Evolutionary conservation across 2,797 vertebrate genomes (phyloP).

Genomic region (Sardinella longiceps): DNA sequence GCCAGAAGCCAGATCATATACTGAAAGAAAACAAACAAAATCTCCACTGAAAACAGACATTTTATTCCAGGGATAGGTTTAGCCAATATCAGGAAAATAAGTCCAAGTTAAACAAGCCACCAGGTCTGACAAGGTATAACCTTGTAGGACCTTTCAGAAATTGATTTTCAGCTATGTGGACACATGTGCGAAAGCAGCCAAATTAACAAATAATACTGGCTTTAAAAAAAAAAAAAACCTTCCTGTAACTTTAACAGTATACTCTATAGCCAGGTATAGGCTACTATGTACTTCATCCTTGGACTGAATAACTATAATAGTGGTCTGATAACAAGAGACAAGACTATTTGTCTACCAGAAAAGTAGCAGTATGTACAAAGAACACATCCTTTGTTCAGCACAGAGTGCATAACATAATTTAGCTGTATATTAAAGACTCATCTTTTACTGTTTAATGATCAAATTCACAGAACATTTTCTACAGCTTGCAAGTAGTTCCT

Average conservation of each 20-base stretch:
- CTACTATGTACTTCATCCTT: too few relatives aligned
- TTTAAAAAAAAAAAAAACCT: too few relatives aligned
- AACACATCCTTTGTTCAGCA: slow-evolving; percentile 3
- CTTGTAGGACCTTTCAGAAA: not conserved
- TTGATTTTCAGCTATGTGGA: not conserved
- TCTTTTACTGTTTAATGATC: not conserved
- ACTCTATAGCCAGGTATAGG: not conserved
- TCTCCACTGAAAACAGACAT: too few relatives aligned
- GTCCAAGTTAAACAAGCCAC: not conserved
- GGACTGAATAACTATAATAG: too few relatives aligned
- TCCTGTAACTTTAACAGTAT: slow-evolving; percentile 29
- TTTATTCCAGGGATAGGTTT: too few relatives aligned
- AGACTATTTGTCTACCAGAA: not conserved
- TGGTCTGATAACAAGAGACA: not conserved
- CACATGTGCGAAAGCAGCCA: not conserved
- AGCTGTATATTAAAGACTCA: not conserved
- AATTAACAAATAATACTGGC: too few relatives aligned
- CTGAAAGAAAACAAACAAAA: too few relatives aligned
- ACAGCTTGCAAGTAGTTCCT: slow-evolving; percentile 34
- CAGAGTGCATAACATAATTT: not conserved
- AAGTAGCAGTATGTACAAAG: too few relatives aligned
- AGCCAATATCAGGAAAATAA: too few relatives aligned
- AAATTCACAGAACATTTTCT: slow-evolving; percentile 16
- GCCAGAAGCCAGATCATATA: too few relatives aligned
- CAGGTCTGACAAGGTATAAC: not conserved